Percentiles rank a stretch among this genome's conserved stretches.
Conservation (phyloP, 1,140 invertebrate genomes). For the Berghia stephanieae region DNA sequence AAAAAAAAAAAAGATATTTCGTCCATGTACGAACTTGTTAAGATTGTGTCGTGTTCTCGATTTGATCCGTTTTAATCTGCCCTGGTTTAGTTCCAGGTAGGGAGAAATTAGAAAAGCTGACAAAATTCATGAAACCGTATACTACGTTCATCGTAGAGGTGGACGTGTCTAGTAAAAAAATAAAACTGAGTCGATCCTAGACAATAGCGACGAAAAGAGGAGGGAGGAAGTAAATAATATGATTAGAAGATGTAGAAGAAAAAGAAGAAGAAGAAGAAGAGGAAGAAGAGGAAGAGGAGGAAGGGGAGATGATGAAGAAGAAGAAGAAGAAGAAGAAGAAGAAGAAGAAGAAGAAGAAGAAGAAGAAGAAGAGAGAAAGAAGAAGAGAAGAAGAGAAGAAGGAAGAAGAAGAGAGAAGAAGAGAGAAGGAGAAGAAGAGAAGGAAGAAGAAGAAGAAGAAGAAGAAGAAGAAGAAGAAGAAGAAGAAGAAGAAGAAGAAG, state of each 20-base stretch:
- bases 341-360: background rate
- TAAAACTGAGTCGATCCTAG: background rate
- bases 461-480: background rate
- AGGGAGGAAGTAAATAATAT: background rate
- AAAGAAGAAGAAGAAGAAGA: background rate
- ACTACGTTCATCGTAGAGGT: background rate
- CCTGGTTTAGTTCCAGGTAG: background rate
- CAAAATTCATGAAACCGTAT: background rate
- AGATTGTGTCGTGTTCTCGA: background rate
- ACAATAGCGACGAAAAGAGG: background rate
- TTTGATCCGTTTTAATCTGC: background rate
- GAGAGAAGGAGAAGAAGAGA: no score
- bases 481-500: background rate
- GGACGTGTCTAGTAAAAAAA: background rate
- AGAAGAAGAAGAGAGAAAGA: conserved; percentile 2
- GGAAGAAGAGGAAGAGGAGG: background rate
- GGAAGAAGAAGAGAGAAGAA: background rate
- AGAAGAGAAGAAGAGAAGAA: background rate
- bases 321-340: background rate
- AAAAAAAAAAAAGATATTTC: background rate
- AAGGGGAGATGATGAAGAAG: background rate
- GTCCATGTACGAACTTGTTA: background rate
- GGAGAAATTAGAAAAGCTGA: background rate
- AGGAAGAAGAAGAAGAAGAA: background rate
- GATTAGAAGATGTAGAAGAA: background rate